Percentiles rank a stretch among this genome's conserved stretches.
phyloP scores from a whole-genome alignment of 92 coral and sea anemone species.

The Epizoanthus illoricatus region DNA sequence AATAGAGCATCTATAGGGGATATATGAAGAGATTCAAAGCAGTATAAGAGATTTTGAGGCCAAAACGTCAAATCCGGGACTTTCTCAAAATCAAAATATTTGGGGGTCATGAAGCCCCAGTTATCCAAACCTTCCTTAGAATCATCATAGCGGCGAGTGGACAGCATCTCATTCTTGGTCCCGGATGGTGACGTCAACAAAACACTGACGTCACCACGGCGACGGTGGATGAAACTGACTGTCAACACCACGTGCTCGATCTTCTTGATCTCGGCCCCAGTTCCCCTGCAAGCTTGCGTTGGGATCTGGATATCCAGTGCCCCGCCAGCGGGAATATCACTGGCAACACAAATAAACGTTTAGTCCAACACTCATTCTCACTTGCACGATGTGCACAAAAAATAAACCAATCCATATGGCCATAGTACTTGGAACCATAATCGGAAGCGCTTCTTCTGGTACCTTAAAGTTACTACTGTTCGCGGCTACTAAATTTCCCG shows the following conservation, averaged over 20 bases:
- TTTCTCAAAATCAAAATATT: no score
- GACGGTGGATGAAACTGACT: slow-evolving; percentile 94
- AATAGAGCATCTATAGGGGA: no score
- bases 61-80: no score
- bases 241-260: slow-evolving; percentile 92
- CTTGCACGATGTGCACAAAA: no score
- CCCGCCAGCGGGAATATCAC: slow-evolving; percentile 93
- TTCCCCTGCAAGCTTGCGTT: slow-evolving; percentile 81
- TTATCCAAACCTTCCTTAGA: slow-evolving; percentile 96
- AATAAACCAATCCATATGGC: no score
- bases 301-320: slow-evolving; percentile 78
- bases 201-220: slow-evolving; percentile 97
- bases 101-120: slow-evolving; percentile 99
- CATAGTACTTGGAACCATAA: no score
- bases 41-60: no score
- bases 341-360: slow-evolving; percentile 3
- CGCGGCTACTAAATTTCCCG: no score
- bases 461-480: no score
- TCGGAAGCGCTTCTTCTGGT: no score
- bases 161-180: slow-evolving; percentile 93
- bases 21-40: no score
- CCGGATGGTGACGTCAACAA: slow-evolving; percentile 93
- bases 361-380: not conserved
- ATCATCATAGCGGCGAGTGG: slow-evolving; percentile 98
- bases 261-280: slow-evolving; percentile 76